These are phyloP conservation scores for Watersipora subatra DNA, from an alignment of 1,140 invertebrate genomes.

Conservation along the genomic window DNA sequence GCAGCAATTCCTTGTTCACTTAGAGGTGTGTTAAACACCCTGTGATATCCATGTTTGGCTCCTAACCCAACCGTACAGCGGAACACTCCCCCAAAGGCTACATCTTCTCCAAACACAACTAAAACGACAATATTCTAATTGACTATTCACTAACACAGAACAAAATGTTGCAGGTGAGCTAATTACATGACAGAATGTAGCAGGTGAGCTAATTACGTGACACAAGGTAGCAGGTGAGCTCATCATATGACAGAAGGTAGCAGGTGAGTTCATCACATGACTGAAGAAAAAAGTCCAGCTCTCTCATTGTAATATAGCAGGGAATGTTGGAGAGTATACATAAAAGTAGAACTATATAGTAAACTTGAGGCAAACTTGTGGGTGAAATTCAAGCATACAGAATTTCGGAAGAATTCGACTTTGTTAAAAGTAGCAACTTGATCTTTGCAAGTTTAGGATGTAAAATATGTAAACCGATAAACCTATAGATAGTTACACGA, in stretches of 20 bases:
- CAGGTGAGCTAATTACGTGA: background rate
- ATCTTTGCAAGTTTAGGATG: too few species aligned
- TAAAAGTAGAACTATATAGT: too few species aligned
- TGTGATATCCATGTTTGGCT: conserved; percentile 79
- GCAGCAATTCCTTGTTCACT: conserved; percentile 97
- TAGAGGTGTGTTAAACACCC: conserved; percentile 95
- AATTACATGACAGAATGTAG: background rate
- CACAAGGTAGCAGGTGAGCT: background rate
- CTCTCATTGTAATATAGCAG: too few species aligned
- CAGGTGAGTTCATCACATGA: background rate
- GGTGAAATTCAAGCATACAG: too few species aligned
- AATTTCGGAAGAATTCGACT: too few species aligned
- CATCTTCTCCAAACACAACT: conserved; percentile 94
- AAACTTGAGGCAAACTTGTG: too few species aligned
- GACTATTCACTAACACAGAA: background rate
- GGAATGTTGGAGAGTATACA: too few species aligned
- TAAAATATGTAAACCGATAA: too few species aligned
- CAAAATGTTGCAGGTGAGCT: background rate
- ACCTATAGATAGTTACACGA: too few species aligned
- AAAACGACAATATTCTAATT: conserved; percentile 19
- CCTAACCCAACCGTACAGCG: conserved; percentile 82
- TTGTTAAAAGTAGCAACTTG: too few species aligned
- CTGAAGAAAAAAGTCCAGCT: background rate
- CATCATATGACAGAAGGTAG: background rate
- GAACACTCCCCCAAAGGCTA: conserved; percentile 96